Base-by-base conservation (phyloP, 2,113 vertebrate species). In the Struthidea cinerea region DNA sequence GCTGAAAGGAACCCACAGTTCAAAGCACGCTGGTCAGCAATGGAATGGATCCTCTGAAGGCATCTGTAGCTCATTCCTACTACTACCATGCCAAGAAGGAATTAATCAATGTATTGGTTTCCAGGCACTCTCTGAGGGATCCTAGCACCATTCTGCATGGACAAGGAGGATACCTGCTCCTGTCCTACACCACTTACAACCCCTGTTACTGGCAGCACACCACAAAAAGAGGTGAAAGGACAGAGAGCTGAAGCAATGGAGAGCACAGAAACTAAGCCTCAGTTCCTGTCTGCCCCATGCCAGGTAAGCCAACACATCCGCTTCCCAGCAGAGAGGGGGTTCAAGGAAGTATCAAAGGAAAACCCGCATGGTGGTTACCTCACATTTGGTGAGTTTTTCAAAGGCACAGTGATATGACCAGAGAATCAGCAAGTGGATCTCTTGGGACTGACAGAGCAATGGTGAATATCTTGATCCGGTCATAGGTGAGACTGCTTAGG, bases 251-350 rank as follows among this genome's bases (percentile, higher is more conserved):
- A 90, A 49, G 56, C 37, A 46, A 70, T 1, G 11, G 33, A 42
- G 56, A 70, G 56, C 77, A 57, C 49, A 37, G 68, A 46, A 79
- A 33, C 24, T 3, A 22, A 70, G 15, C 19, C 47, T 33, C 41
- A 10, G 16, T 1, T 18, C 65, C 71, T 13, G 14, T 5, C 76
- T 78, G 59, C 37, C 20, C 7, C 3, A 20, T 11, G 30, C 47
- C 64, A 50, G 59, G 22, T 4, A 20, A 56, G 33, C 17, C 32
- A 57, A 14, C 0, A 0, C 5, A 30, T 3, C 19, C 0, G 1
- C 32, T n/a, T 41, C 75, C 60, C 68, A 57, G 74, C 32, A 44
- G 53, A 23, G 37, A 65, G 52, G 17, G 32, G 21, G 14, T 84
- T 23, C 53, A 60, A 79, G 39, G 44, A 67, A 33, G 11, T 1